A percentile compares a stretch with the other conserved stretches of the same genome.
Evolutionary conservation across 2,113 vertebrate genomes (phyloP).

Genomic region (Oreochromis niloticus): DNA sequence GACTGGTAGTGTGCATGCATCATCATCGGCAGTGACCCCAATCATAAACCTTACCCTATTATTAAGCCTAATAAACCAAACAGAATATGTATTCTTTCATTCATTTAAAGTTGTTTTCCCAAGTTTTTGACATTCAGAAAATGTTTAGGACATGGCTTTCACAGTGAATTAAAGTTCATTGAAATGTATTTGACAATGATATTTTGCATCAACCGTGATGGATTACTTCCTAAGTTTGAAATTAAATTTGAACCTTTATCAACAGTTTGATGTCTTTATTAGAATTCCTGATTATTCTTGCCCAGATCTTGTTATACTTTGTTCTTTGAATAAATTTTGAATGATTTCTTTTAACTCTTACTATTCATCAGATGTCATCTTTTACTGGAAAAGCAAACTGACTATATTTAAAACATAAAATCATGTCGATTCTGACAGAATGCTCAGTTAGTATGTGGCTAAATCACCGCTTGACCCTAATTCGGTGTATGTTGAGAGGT

Average conservation of each 20-base stretch:
- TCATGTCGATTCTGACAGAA: rapidly evolving
- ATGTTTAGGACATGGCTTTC: background rate
- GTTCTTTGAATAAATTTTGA: background rate
- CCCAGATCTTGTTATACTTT: background rate
- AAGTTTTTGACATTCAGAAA: background rate
- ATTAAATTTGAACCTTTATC: background rate
- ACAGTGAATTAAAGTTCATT: background rate
- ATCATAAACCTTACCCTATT: background rate
- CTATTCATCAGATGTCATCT: background rate
- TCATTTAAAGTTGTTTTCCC: background rate
- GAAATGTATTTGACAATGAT: background rate
- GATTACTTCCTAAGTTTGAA: background rate
- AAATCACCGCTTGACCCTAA: background rate
- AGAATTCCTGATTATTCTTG: rapidly evolving
- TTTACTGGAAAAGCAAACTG: background rate
- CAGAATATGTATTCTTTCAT: background rate
- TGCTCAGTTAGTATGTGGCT: background rate
- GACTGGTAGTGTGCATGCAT: background rate
- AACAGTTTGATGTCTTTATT: background rate
- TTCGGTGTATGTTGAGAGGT: background rate
- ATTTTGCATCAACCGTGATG: background rate
- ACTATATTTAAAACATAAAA: background rate
- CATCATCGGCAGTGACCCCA: background rate
- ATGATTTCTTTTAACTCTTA: background rate
- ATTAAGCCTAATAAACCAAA: background rate